phyloP scores from a whole-genome alignment of 2,888 invertebrate species.

The Pseudolycoriella hygida region DNA sequence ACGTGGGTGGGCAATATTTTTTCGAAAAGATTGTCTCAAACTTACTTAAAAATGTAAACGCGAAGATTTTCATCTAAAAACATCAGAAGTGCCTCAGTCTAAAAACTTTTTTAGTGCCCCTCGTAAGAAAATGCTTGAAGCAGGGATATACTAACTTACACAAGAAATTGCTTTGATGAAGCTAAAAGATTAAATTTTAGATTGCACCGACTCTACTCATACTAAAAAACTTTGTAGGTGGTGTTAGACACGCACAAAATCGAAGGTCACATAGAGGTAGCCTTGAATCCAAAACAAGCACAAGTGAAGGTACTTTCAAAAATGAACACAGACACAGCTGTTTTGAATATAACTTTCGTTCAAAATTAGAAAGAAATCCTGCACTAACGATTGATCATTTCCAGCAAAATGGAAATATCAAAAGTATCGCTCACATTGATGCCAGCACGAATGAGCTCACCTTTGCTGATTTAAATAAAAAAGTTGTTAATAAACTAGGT shows the following conservation, averaged over 20 bases:
- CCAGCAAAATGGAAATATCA: conserved; percentile 34
- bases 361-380: conserved; percentile 13
- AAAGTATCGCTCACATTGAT: conserved; percentile 20
- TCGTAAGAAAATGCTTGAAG: no score
- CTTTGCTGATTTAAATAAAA: background rate
- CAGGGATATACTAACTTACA: no score
- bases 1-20: no score
- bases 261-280: conserved; percentile 29
- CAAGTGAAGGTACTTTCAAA: conserved; percentile 24
- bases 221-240: conserved; percentile 22
- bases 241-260: conserved; percentile 25
- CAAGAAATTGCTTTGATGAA: no score
- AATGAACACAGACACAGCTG: background rate
- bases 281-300: conserved; percentile 26
- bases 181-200: no score
- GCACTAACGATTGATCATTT: conserved; percentile 26
- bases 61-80: no score
- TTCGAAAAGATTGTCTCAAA: no score
- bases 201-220: no score
- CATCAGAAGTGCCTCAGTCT: no score
- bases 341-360: background rate
- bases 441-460: conserved; percentile 11
- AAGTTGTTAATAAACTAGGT: conserved; percentile 7
- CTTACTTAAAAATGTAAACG: no score
- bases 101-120: no score